phyloP scores from a whole-genome alignment of 2,113 vertebrate species.

The Albula glossodonta region DNA sequence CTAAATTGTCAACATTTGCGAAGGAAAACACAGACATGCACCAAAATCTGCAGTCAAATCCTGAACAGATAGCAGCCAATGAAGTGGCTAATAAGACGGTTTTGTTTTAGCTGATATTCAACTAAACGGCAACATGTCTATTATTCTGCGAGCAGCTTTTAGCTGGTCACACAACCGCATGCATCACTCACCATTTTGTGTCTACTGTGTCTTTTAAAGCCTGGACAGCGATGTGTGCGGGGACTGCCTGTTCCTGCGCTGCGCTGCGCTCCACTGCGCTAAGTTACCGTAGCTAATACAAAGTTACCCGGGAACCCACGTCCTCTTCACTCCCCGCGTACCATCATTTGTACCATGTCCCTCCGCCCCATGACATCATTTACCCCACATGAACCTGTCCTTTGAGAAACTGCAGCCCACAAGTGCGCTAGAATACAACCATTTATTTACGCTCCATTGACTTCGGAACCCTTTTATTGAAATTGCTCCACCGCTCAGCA shows the following conservation, averaged over 20 bases:
- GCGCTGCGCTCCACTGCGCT: no score
- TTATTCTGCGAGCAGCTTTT: no score
- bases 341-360: slow-evolving; percentile 32
- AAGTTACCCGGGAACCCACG: slow-evolving; percentile 3
- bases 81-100: no score
- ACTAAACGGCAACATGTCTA: no score
- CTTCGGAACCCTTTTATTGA: not conserved
- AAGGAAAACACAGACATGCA: no score
- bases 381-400: not conserved
- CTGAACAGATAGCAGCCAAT: no score
- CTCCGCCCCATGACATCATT: slow-evolving; percentile 36
- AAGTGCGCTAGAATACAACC: not conserved
- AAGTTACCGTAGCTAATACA: not conserved
- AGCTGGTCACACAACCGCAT: no score
- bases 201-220: slow-evolving; percentile 42
- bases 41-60: no score
- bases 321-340: not conserved
- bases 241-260: not conserved
- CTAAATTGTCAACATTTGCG: no score
- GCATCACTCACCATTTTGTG: slow-evolving; percentile 60
- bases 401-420: not conserved
- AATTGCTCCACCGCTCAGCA: not conserved
- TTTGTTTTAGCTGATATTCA: no score
- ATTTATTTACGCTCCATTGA: slow-evolving; percentile 11
- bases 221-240: slow-evolving; percentile 24